Percentiles rank a stretch among this genome's conserved stretches.
These are phyloP conservation scores for Formicarius rufipectus DNA, from an alignment of 2,113 vertebrate genomes.

Conservation along the genomic window DNA sequence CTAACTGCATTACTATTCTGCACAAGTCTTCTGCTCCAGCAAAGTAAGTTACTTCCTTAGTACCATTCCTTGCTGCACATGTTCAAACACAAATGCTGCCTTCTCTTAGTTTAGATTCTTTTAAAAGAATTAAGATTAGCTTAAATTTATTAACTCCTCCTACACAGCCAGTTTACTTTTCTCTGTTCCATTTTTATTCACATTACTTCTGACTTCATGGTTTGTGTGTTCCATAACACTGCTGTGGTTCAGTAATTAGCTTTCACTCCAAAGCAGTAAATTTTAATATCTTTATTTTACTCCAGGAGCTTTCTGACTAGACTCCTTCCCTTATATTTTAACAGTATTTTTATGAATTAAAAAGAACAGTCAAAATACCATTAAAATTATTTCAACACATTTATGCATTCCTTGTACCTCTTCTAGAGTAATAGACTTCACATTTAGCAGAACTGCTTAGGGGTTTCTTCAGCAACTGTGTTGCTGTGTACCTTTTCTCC, in stretches of 20 bases:
- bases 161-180: neutral
- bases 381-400: neutral
- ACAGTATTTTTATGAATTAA: neutral
- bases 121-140: neutral
- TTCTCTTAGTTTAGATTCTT: neutral
- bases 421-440: neutral
- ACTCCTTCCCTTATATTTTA: neutral
- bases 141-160: neutral
- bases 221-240: neutral
- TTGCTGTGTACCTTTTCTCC: neutral
- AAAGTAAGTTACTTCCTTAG: neutral
- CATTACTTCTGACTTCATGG: neutral
- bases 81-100: neutral
- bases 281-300: neutral
- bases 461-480: neutral
- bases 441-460: neutral
- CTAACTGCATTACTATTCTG: neutral
- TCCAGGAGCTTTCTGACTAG: neutral
- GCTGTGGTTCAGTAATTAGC: neutral
- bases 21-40: neutral
- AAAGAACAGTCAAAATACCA: slow-evolving; percentile 3
- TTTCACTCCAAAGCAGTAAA: neutral
- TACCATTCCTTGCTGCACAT: neutral
- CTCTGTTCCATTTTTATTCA: slow-evolving; percentile 3
- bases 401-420: neutral